phyloP scores from a whole-genome alignment of 2,888 invertebrate genomes.

The Tortrix viridana region DNA sequence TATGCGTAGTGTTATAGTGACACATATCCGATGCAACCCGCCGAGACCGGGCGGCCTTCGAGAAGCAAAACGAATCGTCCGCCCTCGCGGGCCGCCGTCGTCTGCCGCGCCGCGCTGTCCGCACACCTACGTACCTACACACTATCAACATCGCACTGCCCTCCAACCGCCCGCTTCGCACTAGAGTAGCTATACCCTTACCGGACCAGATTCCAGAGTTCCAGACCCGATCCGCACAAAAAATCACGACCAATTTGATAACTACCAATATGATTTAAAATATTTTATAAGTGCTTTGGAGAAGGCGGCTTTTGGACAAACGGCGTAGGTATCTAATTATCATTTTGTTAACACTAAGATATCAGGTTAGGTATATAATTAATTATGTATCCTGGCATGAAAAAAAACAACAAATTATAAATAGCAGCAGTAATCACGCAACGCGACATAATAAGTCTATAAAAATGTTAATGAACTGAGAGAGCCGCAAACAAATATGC shows the following conservation, averaged over 20 bases:
- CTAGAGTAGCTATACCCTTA: slow-evolving; percentile 13
- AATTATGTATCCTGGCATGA: not conserved
- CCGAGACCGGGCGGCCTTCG: slow-evolving; percentile 78
- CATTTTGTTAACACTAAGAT: not conserved
- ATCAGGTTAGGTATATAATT: not conserved
- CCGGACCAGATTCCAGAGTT: slow-evolving; percentile 18
- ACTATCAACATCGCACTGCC: slow-evolving; percentile 11
- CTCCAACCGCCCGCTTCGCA: slow-evolving; percentile 12
- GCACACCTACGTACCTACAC: slow-evolving; percentile 2
- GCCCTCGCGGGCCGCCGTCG: slow-evolving; percentile 49
- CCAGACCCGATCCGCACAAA: slow-evolving; percentile 5
- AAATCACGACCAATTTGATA: slow-evolving; percentile 14
- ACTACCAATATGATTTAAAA: not conserved
- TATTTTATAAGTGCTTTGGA: slow-evolving; percentile 1
- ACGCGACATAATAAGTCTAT: slow-evolving; percentile 1
- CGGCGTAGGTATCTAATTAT: slow-evolving; percentile 7
- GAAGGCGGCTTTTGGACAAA: slow-evolving; percentile 4
- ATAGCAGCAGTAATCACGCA: not conserved
- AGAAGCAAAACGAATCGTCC: slow-evolving; percentile 69
- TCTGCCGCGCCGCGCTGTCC: slow-evolving; percentile 40
- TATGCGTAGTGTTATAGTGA: slow-evolving; percentile 72
- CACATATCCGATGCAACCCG: slow-evolving; percentile 75
- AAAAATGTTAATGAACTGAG: slow-evolving; percentile 16
- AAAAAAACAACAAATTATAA: slow-evolving; percentile 1
- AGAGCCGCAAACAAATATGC: slow-evolving; percentile 12